These are phyloP conservation scores for Chrysomela aeneicollis DNA, from an alignment of 2,888 invertebrate genomes.

Conservation along the genomic window DNA sequence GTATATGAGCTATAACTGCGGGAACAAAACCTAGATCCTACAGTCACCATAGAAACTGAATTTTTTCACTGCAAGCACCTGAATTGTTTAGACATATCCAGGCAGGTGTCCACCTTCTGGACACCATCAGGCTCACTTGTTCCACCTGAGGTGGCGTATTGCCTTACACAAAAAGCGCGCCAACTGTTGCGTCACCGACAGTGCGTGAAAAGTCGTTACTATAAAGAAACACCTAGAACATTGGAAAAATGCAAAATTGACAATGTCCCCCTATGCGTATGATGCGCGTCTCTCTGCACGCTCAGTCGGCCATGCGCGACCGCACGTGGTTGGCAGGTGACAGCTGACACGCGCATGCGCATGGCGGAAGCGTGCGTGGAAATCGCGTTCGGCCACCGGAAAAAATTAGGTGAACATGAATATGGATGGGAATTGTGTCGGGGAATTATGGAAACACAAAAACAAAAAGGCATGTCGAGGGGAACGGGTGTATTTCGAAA, in stretches of 20 bases:
- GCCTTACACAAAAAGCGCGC: conserved; percentile 23
- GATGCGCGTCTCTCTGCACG: neutral
- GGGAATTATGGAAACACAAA: neutral
- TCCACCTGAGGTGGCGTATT: conserved; percentile 25
- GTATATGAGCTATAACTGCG: too few species aligned
- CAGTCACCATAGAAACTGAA: too few species aligned
- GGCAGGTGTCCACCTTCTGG: conserved; percentile 9
- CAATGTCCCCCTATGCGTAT: conserved; percentile 28
- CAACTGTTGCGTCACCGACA: conserved; percentile 35
- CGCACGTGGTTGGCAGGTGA: conserved; percentile 45
- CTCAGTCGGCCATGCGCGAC: conserved; percentile 34
- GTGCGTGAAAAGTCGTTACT: conserved; percentile 40
- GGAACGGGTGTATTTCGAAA: too few species aligned
- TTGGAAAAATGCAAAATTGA: conserved; percentile 39
- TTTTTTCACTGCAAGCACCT: too few species aligned
- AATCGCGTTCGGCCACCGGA: conserved; percentile 7
- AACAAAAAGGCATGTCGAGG: too few species aligned
- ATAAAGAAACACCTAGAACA: conserved; percentile 33
- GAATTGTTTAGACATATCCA: neutral
- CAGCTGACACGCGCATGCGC: conserved; percentile 47
- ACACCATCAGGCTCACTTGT: conserved; percentile 27
- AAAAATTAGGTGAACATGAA: conserved; percentile 9
- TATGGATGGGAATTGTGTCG: neutral
- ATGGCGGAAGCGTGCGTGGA: conserved; percentile 18
- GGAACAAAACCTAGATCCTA: too few species aligned